These are phyloP conservation scores for Paralvinella palmiformis DNA, from an alignment of 1,140 invertebrate species.

Conservation along the genomic window DNA sequence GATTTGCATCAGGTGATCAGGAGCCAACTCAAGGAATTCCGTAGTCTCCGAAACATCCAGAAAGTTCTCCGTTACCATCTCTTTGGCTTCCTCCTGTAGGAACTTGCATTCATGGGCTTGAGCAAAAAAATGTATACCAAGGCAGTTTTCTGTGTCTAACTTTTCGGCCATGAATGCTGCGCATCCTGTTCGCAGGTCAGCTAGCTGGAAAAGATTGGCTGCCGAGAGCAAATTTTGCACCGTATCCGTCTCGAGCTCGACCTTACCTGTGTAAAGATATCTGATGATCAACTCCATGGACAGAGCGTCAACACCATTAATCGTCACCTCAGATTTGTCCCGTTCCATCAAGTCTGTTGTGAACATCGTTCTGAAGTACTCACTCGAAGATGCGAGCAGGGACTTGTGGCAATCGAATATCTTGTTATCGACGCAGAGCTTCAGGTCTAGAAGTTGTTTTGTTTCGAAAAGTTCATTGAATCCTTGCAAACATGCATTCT, in stretches of 20 bases:
- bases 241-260: constrained; percentile 50
- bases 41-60: neutral
- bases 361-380: constrained; percentile 50
- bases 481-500: neutral
- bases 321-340: constrained; percentile 39
- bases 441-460: neutral
- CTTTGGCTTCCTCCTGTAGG: constrained; percentile 4
- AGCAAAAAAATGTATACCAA: constrained; percentile 15
- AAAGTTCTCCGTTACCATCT: constrained; percentile 8
- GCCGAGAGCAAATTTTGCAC: constrained; percentile 52
- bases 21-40: constrained; percentile 6
- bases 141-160: constrained; percentile 10
- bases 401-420: constrained; percentile 46
- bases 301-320: constrained; percentile 50
- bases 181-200: constrained; percentile 4
- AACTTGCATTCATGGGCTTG: constrained; percentile 9
- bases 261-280: constrained; percentile 51
- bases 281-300: constrained; percentile 48
- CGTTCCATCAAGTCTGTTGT: constrained; percentile 39
- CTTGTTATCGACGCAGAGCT: constrained; percentile 38
- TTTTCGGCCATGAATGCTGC: constrained; percentile 10
- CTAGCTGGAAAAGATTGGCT: constrained; percentile 53
- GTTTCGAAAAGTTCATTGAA: neutral
- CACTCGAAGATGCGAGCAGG: constrained; percentile 46
- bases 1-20: constrained; percentile 46